A percentile compares a stretch with the other conserved stretches of the same genome.
Conservation (phyloP, 1,140 invertebrate genomes). For the Drosophila rufa region DNA sequence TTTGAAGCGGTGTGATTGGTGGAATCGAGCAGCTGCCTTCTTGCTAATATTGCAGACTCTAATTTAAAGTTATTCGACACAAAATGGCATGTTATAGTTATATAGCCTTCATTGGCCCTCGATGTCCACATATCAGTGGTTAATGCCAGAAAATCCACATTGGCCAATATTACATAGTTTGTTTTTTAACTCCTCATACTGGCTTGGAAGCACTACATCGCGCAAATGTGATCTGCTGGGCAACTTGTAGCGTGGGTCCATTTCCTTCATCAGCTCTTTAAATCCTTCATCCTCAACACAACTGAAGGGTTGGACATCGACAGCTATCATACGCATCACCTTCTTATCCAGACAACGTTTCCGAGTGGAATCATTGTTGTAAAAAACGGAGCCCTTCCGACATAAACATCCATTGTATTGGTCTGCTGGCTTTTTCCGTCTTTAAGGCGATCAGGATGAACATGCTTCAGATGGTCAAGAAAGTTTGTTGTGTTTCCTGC, state of each 20-base stretch:
- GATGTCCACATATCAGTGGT: neutral
- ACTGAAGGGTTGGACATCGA: too few relatives aligned
- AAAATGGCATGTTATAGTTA: neutral
- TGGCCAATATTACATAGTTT: neutral
- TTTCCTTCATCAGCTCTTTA: neutral
- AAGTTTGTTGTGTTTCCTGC: too few relatives aligned
- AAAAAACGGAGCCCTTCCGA: too few relatives aligned
- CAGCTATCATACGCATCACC: too few relatives aligned
- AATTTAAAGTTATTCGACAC: neutral
- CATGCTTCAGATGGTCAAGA: too few relatives aligned
- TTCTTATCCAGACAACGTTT: too few relatives aligned
- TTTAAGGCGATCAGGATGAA: too few relatives aligned
- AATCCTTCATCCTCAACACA: too few relatives aligned
- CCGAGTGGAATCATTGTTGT: too few relatives aligned
- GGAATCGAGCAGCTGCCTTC: neutral
- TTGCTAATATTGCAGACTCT: neutral
- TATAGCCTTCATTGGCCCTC: neutral
- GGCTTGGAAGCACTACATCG: neutral
- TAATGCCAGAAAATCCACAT: neutral
- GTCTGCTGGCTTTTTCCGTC: too few relatives aligned
- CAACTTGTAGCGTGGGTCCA: neutral
- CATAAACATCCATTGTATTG: too few relatives aligned
- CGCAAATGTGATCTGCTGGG: constrained; percentile 5
- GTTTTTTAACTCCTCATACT: neutral
- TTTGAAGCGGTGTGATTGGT: neutral